Base-by-base conservation (phyloP, 23 tunicate genomes). In the Halocynthia roretzi region DNA sequence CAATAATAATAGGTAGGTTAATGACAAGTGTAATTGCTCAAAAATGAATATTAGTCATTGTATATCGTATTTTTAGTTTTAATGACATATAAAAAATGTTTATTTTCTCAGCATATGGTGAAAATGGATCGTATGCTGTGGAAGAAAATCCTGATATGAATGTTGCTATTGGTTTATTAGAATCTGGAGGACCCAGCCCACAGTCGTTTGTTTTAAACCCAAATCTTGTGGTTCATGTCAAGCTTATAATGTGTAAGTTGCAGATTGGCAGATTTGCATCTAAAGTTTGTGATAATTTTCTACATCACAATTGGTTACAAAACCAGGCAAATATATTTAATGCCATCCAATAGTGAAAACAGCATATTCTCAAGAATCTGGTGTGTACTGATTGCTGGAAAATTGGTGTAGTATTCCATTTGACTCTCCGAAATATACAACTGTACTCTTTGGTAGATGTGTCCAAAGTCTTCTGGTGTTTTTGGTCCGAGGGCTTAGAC, bases 401-500 rank as follows among this genome's bases (percentile, higher is more conserved):
- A 31, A 31, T 31, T 31, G 44, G 44, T 31, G 44, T 31, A 31
- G 44, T 31, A 31, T 31, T 4, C 44, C 44, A 31, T 31, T 31
- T 31, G 44, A 31, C 44, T 31, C 44, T 31, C 44, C 44, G 4
- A 31, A 31, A 31, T 31, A 31, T 31, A 31, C 44, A 31, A 31
- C 44, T 31, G 44, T 31, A 31, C 44, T 31, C 44, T 31, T 31
- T 31, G 44, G 44, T 4, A 31, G 44, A 31, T 31, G 44, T 31
- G 44, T 31, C 44, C 44, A 31, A 31, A 31, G 44, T 31, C 44
- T 83, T 80, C 51, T 84, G 82, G 77, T 90, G 87, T 55, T 90
- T 83, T 55, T 49, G 82, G 70, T 92, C 98, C 19, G 53, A 51
- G 62, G 98, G 98, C 18, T 61, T 92, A 76, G 92, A 86, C 58